phyloP scores from a whole-genome alignment of 2,797 vertebrate genomes.

The Gymnoscopelus microlampas region DNA sequence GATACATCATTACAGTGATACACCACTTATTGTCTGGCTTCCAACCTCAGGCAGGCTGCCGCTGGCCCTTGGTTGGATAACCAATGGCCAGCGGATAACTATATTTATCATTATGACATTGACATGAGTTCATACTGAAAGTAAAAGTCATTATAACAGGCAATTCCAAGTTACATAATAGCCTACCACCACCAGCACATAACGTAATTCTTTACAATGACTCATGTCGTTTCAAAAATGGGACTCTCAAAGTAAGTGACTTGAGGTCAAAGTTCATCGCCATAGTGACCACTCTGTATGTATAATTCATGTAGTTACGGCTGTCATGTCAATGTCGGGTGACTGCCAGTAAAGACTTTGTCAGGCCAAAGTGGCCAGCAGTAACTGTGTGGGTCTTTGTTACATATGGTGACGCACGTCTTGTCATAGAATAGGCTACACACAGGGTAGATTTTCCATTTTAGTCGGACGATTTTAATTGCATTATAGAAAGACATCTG shows the following conservation, averaged over 20 bases:
- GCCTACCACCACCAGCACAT: no score
- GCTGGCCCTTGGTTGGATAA: no score
- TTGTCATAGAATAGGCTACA: constrained; percentile 52
- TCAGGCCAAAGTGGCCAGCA: constrained; percentile 34
- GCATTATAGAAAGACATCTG: constrained; percentile 64
- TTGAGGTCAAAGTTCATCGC: constrained; percentile 45
- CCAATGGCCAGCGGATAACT: no score
- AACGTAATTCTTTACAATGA: no score
- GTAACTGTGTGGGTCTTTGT: constrained; percentile 47
- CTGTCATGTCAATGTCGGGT: constrained; percentile 23
- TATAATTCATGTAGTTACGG: constrained; percentile 54
- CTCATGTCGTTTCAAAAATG: no score
- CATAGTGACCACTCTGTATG: constrained; percentile 39
- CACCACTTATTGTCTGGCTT: no score
- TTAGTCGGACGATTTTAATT: constrained; percentile 64
- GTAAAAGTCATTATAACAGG: no score
- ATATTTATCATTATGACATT: no score
- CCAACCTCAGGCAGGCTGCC: no score
- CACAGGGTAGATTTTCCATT: constrained; percentile 39
- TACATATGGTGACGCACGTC: constrained; percentile 44
- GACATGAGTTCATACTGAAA: no score
- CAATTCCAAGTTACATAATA: no score
- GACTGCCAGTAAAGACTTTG: constrained; percentile 28
- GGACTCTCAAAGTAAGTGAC: constrained; percentile 2
- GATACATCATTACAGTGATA: no score